Evolutionary conservation across 1,140 invertebrate species (phyloP), one percentile per base, ranked within the genome.

Genomic region (Leptopilina clavipes): DNA sequence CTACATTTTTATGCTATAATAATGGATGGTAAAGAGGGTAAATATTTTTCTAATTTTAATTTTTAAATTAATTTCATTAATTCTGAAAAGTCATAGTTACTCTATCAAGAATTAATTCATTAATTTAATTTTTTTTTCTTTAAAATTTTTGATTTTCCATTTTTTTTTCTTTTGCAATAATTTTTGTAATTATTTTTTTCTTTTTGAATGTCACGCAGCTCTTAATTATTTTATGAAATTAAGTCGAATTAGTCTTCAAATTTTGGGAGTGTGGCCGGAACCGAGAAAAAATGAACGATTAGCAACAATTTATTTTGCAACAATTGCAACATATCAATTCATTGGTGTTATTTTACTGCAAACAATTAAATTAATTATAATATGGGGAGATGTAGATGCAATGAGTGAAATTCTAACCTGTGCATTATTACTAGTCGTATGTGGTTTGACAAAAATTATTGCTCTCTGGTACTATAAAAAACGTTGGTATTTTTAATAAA

Each of bases 381-480:
- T 77, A 22, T 77, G 79, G 79, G 76, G 76, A 1, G 72, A 80
- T 45, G 48, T 80, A 12, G 17, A 40, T 43, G 0, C 56, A 40
- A 76, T 80, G 71, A 40, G 17, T 18, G 74, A 80, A 48, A 80
- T 73, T 72, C 31, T 80, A 22, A 73, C 73, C 8, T 74, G 59
- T n/a, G 76, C 79, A 14, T 75, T 77, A 71, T 76, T 80, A 65
- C 73, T 74, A 14, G 71, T 80, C 19, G 11, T 48, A 12, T 48
- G 73, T 6, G 43, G 17, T 1, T n/a, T 77, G 3, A n/a, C 77
- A 14, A 80, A 77, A 74, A 75, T 73, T 44, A 11, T 75, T 3
- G 22, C 75, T 11, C 74, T 75, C 52, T 14, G 22, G 31, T 71
- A 0, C 12, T 19, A 77, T 11, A 80, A 31, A n/a, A 77, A 74